Base-by-base conservation (phyloP, 2,797 vertebrate genomes). In the Labeo calbasu region DNA sequence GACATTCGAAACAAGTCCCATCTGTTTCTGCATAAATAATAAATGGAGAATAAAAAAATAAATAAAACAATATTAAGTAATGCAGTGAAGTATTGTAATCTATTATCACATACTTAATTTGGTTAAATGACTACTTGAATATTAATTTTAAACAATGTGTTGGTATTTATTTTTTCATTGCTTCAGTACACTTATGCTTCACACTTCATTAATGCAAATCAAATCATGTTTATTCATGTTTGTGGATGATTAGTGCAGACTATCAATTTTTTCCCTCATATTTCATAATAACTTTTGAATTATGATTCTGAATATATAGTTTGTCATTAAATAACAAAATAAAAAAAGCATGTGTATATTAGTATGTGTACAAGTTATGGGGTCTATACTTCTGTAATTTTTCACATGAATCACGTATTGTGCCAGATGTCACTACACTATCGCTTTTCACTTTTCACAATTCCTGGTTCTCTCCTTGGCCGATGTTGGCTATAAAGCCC, bases 401-500 rank as follows among this genome's bases (percentile, higher is more conserved):
- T 63, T 55, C 40, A 51, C 12, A 48, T 61, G 32, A 70, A 69
- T 32, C 17, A 8, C 21, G 43, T 13, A 25, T 69, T 59, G 9
- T 2, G 51, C 75, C 40, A 66, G 14, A 50, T 50, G 17, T 48
- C 23, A 71, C 77, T 14, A 68, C 4, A 43, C 68, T 77, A 28
- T 50, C 80, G 78, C 85, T 87, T 66, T 84, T 17, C 70, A 55
- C 50, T 25, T 14, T 66, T 55, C 65, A 55, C 15, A 51, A 51
- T 75, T 13, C 23, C 57, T 53, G 77, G 48, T 5, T 21, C 79
- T 76, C 79, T 14, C 46, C 63, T 72, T 86, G 82, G 61, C 77
- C 69, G 77, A 17, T n/a, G 50, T 23, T 70, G 78, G 75, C 81
- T 73, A 82, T 79, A 68, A 89, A 89, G 84, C 77, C 28, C 53